These are phyloP conservation scores for Xiphophorus birchmanni DNA, from an alignment of 2,797 vertebrate genomes.

Conservation along the genomic window DNA sequence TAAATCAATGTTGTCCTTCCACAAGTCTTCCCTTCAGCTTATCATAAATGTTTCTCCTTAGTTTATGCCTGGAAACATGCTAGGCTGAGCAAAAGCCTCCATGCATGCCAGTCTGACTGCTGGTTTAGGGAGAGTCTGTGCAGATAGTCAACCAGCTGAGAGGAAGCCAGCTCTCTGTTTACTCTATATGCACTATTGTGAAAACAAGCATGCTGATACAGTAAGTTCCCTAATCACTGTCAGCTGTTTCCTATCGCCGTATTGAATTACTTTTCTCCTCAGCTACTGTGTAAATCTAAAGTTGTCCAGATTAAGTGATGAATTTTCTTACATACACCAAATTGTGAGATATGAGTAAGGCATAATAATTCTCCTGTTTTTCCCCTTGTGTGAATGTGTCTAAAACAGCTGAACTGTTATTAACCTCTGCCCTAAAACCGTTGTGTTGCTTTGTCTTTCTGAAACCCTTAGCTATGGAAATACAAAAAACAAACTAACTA, in stretches of 20 bases:
- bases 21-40: not conserved
- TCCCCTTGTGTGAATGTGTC: not conserved
- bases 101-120: not conserved
- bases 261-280: constrained; percentile 46
- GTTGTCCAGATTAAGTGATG: constrained; percentile 16
- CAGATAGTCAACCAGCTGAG: constrained; percentile 8
- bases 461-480: not conserved
- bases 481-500: not conserved
- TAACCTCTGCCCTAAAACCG: not conserved
- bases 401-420: not conserved
- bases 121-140: constrained; percentile 3
- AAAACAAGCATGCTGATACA: constrained; percentile 39
- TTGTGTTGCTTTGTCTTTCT: not conserved
- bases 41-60: not conserved
- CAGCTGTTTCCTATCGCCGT: constrained; percentile 57
- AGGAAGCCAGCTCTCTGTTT: constrained; percentile 22
- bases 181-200: constrained; percentile 33
- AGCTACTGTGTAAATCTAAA: constrained; percentile 42
- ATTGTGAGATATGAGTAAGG: not conserved
- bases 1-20: not conserved
- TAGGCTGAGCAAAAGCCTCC: not conserved
- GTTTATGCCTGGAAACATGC: not conserved
- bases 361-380: not conserved
- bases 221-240: constrained; percentile 38
- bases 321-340: not conserved